A percentile compares a stretch with the other conserved stretches of the same genome.
Evolutionary conservation across 2,888 invertebrate species (phyloP).

Genomic region (Drosophila incognita): DNA sequence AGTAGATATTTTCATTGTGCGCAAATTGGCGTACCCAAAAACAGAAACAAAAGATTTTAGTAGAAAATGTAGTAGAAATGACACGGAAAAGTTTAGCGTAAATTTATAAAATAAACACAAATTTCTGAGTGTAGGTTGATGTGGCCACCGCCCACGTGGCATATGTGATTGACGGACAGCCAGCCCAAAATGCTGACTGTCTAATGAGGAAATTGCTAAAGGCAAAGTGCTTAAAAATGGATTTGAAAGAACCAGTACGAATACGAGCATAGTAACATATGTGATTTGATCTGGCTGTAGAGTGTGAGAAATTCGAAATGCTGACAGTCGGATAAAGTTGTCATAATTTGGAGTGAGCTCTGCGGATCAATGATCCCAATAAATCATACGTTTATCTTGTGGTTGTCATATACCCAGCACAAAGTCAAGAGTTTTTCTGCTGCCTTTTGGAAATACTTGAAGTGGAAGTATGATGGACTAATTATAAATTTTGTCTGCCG

Average conservation of each 20-base stretch:
- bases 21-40: neutral
- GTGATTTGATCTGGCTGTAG: conserved; percentile 19
- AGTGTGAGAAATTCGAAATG: conserved; percentile 17
- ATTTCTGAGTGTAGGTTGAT: conserved; percentile 7
- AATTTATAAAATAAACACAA: neutral
- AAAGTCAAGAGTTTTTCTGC: conserved; percentile 11
- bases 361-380: conserved; percentile 49
- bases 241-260: conserved; percentile 2
- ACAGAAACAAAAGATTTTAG: neutral
- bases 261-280: conserved; percentile 2
- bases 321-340: conserved; percentile 48
- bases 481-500: neutral
- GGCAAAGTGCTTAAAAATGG: conserved; percentile 28
- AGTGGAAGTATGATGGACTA: conserved; percentile 15
- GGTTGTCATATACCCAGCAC: neutral
- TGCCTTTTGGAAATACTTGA: conserved; percentile 23
- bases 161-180: conserved; percentile 67
- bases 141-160: conserved; percentile 62
- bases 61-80: neutral
- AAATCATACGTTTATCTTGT: conserved; percentile 25
- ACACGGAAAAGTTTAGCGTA: neutral
- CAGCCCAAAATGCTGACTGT: conserved; percentile 21
- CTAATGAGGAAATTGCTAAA: conserved; percentile 60
- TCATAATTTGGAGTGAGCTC: conserved; percentile 42
- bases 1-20: neutral